These are phyloP conservation scores for Benitochromis conjunctus DNA, from an alignment of 2,113 vertebrate species.

Conservation along the genomic window DNA sequence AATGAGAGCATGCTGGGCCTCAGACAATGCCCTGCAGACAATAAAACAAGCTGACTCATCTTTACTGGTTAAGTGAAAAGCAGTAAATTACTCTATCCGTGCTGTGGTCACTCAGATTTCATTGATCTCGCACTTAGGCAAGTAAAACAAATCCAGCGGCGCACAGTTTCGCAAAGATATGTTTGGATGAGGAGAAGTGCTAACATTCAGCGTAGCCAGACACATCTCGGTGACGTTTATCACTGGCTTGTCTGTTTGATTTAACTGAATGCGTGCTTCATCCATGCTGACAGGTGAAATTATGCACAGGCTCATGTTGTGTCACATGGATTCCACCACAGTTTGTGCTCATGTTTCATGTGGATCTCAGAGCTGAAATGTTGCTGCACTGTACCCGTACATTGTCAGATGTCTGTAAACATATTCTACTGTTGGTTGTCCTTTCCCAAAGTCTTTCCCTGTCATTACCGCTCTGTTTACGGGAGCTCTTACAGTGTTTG, in stretches of 20 bases:
- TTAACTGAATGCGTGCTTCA: neutral
- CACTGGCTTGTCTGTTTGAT: neutral
- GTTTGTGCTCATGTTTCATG: conserved; percentile 33
- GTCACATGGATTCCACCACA: conserved; percentile 23
- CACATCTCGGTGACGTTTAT: neutral
- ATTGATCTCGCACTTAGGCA: neutral
- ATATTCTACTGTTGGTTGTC: conserved; percentile 28
- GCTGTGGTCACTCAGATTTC: neutral
- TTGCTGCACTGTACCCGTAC: conserved; percentile 11
- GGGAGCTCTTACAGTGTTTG: conserved; percentile 32
- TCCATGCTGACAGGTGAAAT: conserved; percentile 49
- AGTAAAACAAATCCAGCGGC: neutral
- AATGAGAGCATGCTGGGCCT: neutral
- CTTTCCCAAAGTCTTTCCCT: conserved; percentile 12
- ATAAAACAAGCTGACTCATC: neutral
- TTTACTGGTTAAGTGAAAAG: neutral
- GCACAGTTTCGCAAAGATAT: neutral
- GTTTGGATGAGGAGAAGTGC: neutral
- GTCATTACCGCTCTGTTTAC: conserved; percentile 53
- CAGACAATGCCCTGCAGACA: neutral
- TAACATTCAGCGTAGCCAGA: neutral
- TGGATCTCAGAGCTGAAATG: conserved; percentile 2
- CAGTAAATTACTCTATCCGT: neutral
- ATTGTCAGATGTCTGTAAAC: conserved; percentile 51
- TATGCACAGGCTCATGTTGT: conserved; percentile 6